Evolutionary conservation across 2,113 vertebrate species (phyloP), one percentile per base, ranked within the genome.

Genomic region (Microtus pennsylvanicus): DNA sequence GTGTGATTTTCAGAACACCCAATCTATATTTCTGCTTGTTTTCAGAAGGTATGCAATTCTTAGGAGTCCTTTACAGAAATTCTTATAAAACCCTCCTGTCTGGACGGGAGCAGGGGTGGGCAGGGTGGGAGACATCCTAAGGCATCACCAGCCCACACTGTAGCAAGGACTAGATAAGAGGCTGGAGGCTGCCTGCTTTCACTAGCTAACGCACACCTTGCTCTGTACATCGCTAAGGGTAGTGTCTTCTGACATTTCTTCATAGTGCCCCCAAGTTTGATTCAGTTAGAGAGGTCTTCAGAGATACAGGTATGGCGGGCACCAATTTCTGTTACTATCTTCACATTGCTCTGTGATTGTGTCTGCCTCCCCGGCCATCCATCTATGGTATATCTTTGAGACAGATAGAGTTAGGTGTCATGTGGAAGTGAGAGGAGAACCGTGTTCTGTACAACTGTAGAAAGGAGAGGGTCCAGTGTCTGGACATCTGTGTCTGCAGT

Each of bases 51-150:
- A 28, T 82, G 70, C n/a, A 75, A 93, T 87, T 80, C 50, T 86
- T 94, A 67, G 81, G 77, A 81, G 38, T 93, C 38, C 58, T 95
- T 93, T 12, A 50, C 33, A 85, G 70, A 90, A 80, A 9, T 61
- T 94, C 33, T 55, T 87, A 26, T 58, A 42, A 58, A 83, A 76
- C 30, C 92, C 45, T 50, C 70, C 30, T 93, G 45, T 52, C 35
- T 90, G 42, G 50, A 42, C 1, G 45, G 47, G 77, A 16, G 7
- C 38, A 58, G 19, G 35, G 17, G 10, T 83, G 30, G 33, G 65
- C 3, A 13, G 30, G 38, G 9, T 65, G 28, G n/a, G 22, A 38
- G 21, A 76, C 33, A 55, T 80, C 47, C 65, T 92, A 90, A 70
- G 45, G 30, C 24, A 42, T 93, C 55, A 85, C 13, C 50, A 76